Percentiles rank a stretch among this genome's conserved stretches.
These are phyloP conservation scores for Euplexia lucipara DNA, from an alignment of 2,888 invertebrate species.

Conservation along the genomic window DNA sequence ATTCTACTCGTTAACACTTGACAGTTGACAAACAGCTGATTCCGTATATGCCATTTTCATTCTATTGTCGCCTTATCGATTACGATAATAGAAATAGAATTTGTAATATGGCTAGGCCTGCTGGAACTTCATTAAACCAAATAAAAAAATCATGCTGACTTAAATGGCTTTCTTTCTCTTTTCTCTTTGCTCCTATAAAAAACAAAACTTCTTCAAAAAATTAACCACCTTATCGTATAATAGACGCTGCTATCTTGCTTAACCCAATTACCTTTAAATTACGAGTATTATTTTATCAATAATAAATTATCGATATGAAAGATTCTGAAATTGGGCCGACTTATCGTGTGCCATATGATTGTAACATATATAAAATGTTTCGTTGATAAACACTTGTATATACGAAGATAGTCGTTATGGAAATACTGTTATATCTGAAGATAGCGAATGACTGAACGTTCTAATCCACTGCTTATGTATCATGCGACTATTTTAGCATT, in stretches of 20 bases:
- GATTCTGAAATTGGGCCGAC: conserved; percentile 71
- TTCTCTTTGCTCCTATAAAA: background rate
- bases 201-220: conserved; percentile 23
- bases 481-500: conserved; percentile 10
- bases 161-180: too few species aligned
- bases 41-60: too few species aligned
- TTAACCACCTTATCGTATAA: conserved; percentile 46
- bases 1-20: too few species aligned
- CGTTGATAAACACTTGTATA: conserved; percentile 45
- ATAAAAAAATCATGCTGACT: too few species aligned
- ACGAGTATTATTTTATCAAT: conserved; percentile 73
- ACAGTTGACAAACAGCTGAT: too few species aligned
- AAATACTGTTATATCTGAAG: conserved; percentile 45
- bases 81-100: too few species aligned
- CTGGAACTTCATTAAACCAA: too few species aligned
- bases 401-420: conserved; percentile 59
- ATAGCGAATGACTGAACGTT: conserved; percentile 34
- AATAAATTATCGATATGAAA: conserved; percentile 69
- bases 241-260: conserved; percentile 66
- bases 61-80: too few species aligned
- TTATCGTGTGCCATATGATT: conserved; percentile 64
- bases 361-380: conserved; percentile 51
- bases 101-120: too few species aligned
- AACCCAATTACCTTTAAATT: conserved; percentile 85
- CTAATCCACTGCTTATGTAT: conserved; percentile 22